phyloP scores from a whole-genome alignment of 2,797 vertebrate genomes.

The Pseudochaenichthys georgianus region DNA sequence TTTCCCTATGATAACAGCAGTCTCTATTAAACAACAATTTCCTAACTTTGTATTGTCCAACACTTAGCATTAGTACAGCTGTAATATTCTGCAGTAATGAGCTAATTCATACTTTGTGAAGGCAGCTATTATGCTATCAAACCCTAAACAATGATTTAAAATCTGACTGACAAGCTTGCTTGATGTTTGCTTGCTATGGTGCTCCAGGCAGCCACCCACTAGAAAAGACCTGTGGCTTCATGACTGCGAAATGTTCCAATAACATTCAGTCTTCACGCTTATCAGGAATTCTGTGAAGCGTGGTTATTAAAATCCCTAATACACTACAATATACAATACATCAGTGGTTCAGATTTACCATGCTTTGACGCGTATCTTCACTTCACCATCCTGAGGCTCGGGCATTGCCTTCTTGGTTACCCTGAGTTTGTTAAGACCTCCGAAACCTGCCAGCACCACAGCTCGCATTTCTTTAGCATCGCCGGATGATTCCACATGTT shows the following conservation, averaged over 20 bases:
- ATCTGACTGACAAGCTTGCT: conserved; percentile 10
- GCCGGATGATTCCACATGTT: conserved; percentile 73
- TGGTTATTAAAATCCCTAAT: not conserved
- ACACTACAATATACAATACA: not conserved
- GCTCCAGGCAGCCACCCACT: conserved; percentile 21
- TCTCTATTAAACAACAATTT: conserved; percentile 18
- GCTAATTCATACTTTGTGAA: not conserved
- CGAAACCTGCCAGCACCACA: conserved; percentile 92
- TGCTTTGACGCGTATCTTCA: conserved; percentile 97
- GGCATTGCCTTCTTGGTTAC: conserved; percentile 93
- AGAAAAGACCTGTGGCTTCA: conserved; percentile 74
- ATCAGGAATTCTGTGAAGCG: not conserved
- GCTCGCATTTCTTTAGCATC: conserved; percentile 95
- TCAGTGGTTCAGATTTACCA: conserved; percentile 79
- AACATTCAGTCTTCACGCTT: not conserved
- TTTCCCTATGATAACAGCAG: conserved; percentile 36
- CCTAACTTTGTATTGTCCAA: conserved; percentile 20
- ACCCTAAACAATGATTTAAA: not conserved
- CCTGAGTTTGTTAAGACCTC: conserved; percentile 96
- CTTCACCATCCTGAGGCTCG: conserved; percentile 93
- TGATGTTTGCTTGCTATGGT: conserved; percentile 2
- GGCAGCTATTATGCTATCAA: not conserved
- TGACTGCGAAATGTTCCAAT: conserved; percentile 17
- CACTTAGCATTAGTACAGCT: not conserved
- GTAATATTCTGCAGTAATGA: not conserved